Conservation (phyloP, 2,888 invertebrate genomes). For the Dasysyrphus tricinctus region DNA sequence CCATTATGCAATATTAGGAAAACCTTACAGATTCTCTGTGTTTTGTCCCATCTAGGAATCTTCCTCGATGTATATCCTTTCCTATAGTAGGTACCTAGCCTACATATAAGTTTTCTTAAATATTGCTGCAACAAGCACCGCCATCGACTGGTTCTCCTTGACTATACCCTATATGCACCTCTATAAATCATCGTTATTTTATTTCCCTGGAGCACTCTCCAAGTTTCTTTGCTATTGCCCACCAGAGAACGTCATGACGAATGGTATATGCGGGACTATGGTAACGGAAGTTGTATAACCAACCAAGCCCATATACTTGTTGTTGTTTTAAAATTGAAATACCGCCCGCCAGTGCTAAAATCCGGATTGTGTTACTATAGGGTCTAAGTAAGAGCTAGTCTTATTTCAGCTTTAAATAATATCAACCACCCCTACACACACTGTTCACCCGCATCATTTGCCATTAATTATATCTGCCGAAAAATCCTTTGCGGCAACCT, state of each 20-base stretch:
- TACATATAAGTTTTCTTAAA: constrained; percentile 53
- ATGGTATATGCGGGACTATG: constrained; percentile 34
- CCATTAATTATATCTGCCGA: constrained; percentile 62
- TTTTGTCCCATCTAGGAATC: constrained; percentile 6
- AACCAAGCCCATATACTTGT: constrained; percentile 27
- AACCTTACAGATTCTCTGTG: background rate
- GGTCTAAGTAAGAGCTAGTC: constrained; percentile 48
- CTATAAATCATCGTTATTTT: constrained; percentile 70
- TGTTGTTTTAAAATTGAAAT: constrained; percentile 68
- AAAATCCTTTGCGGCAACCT: constrained; percentile 67
- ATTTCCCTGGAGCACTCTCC: constrained; percentile 63
- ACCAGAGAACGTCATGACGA: constrained; percentile 61
- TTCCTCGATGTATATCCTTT: constrained; percentile 10
- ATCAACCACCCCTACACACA: constrained; percentile 1
- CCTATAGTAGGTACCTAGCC: background rate
- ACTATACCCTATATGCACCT: constrained; percentile 22
- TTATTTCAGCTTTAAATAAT: constrained; percentile 60
- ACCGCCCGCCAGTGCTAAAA: constrained; percentile 40
- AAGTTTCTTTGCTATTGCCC: constrained; percentile 68
- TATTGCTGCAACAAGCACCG: constrained; percentile 35
- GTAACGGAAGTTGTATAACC: constrained; percentile 14
- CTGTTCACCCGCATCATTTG: constrained; percentile 1
- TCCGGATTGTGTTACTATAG: constrained; percentile 27
- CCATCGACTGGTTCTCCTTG: background rate
- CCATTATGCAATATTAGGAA: constrained; percentile 35